Percentiles rank a stretch among this genome's conserved stretches.
Conservation (phyloP, 2,113 vertebrate species). For the Crotalus helleri region DNA sequence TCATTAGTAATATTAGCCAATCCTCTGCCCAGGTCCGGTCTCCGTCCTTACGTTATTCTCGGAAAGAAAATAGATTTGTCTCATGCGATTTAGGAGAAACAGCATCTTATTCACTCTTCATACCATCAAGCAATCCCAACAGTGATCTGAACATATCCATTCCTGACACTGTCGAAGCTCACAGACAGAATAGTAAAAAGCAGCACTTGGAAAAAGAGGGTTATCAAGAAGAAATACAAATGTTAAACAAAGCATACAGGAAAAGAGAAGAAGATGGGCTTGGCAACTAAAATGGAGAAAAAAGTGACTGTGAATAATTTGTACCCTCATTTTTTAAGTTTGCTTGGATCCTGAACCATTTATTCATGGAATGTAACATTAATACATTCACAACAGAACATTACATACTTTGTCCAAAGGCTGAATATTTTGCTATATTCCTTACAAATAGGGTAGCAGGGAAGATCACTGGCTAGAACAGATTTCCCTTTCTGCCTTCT, state of each 20-base stretch:
- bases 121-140: constrained; percentile 82
- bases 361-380: constrained; percentile 10
- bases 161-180: constrained; percentile 95
- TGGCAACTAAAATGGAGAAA: background rate
- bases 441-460: background rate
- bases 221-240: constrained; percentile 92
- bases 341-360: background rate
- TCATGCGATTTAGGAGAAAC: constrained; percentile 93
- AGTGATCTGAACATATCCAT: constrained; percentile 92
- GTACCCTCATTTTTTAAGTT: background rate
- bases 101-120: constrained; percentile 91
- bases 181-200: constrained; percentile 85
- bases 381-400: background rate
- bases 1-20: constrained; percentile 97
- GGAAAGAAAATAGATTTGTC: constrained; percentile 93
- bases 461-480: background rate
- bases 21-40: constrained; percentile 90
- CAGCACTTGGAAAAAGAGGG: constrained; percentile 78
- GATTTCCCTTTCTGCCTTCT: background rate
- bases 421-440: background rate
- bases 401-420: background rate
- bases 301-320: background rate
- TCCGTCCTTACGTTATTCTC: constrained; percentile 90
- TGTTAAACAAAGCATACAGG: constrained; percentile 89
- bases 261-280: constrained; percentile 70